Conservation (phyloP, 2,113 vertebrate species). For the Andinoacara biseriatus region DNA sequence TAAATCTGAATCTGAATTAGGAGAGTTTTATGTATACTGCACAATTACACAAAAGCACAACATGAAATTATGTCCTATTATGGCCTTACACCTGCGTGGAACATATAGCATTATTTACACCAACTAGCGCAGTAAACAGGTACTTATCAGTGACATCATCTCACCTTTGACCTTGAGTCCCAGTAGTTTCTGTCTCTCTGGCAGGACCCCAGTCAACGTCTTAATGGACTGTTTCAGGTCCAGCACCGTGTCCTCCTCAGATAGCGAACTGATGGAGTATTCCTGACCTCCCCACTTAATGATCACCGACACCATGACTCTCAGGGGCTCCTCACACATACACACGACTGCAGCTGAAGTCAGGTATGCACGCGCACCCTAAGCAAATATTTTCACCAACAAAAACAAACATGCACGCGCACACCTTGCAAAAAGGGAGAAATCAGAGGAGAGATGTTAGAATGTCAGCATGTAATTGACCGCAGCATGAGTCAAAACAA, state of each 20-base stretch:
- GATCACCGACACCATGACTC: slow-evolving; percentile 92
- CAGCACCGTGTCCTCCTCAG: slow-evolving; percentile 95
- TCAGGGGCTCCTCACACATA: slow-evolving; percentile 44
- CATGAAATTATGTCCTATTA: background rate
- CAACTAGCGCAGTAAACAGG: background rate
- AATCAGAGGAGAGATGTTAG: slow-evolving; percentile 24
- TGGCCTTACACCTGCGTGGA: background rate
- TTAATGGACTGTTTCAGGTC: slow-evolving; percentile 98
- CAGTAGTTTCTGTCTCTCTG: slow-evolving; percentile 95
- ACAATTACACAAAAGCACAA: background rate
- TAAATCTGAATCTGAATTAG: no score
- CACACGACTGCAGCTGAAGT: slow-evolving; percentile 32
- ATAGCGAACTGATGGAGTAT: slow-evolving; percentile 93
- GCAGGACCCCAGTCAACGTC: slow-evolving; percentile 94
- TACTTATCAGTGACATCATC: background rate
- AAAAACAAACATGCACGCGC: slow-evolving; percentile 20
- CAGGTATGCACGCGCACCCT: background rate
- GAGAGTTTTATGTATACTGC: background rate
- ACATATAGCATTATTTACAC: background rate
- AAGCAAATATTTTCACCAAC: slow-evolving; percentile 11
- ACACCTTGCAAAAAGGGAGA: slow-evolving; percentile 23
- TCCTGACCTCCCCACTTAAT: slow-evolving; percentile 99
- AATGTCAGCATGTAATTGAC: background rate
- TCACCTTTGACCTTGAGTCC: slow-evolving; percentile 98
- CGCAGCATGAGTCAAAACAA: slow-evolving; percentile 10